phyloP scores from a whole-genome alignment of 2,797 vertebrate genomes.

The Saxicola maurus region DNA sequence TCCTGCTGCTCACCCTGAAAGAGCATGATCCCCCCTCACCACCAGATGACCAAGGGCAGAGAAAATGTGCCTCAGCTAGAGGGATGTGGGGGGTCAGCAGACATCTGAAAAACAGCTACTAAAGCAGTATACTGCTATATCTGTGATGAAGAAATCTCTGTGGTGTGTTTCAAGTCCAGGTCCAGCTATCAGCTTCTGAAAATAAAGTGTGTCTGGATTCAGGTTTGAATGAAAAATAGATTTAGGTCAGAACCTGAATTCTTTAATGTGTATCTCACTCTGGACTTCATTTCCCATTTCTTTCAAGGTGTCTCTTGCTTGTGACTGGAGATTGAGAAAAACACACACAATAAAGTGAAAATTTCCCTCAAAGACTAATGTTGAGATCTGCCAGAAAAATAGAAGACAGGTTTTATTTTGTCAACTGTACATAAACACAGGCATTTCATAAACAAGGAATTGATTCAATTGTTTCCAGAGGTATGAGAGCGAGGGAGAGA shows the following conservation, averaged over 20 bases:
- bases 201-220: background rate
- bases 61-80: background rate
- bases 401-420: conserved; percentile 40
- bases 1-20: background rate
- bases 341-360: background rate
- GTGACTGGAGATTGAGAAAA: background rate
- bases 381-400: conserved; percentile 17
- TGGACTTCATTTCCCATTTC: background rate
- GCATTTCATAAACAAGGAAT: conserved; percentile 42
- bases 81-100: background rate
- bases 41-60: background rate
- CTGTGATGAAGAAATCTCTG: background rate
- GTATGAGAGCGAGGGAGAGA: background rate
- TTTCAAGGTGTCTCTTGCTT: background rate
- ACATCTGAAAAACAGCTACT: background rate
- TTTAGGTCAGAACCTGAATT: conserved; percentile 14
- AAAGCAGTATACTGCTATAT: background rate
- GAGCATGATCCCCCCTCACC: accelerated
- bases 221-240: background rate
- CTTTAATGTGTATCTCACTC: background rate
- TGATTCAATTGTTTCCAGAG: conserved; percentile 55
- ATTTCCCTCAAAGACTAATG: background rate
- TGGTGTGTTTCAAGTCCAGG: background rate
- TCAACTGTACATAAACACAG: conserved; percentile 2
- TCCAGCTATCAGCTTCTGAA: background rate